phyloP scores from a whole-genome alignment of 2,113 vertebrate genomes.

The Ranitomeya variabilis region DNA sequence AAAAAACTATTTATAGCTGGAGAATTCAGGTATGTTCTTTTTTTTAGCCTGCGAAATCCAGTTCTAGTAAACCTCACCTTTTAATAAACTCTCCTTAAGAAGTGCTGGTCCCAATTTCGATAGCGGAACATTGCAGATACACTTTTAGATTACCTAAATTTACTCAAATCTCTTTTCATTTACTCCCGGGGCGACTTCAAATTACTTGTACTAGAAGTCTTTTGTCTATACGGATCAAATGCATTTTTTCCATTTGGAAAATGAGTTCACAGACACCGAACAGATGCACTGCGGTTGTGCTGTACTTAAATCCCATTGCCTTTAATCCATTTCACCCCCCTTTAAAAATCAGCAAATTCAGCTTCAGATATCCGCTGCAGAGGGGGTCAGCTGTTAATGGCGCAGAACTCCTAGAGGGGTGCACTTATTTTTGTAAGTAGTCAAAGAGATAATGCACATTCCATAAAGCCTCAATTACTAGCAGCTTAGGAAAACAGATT shows the following conservation, averaged over 20 bases:
- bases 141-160: constrained; percentile 57
- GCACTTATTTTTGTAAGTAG: constrained; percentile 66
- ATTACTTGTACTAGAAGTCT: constrained; percentile 57
- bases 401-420: constrained; percentile 56
- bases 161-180: constrained; percentile 58
- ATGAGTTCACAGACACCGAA: constrained; percentile 57
- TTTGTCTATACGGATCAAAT: constrained; percentile 60
- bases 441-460: constrained; percentile 60
- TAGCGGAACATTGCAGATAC: not conserved
- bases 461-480: constrained; percentile 53
- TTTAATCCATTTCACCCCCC: constrained; percentile 57
- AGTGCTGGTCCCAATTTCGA: not conserved
- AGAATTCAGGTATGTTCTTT: not conserved
- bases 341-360: constrained; percentile 63
- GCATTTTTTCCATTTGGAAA: constrained; percentile 59
- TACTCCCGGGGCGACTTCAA: constrained; percentile 22
- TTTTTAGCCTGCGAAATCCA: not conserved
- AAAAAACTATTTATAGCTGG: not conserved
- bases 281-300: constrained; percentile 55
- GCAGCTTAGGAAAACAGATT: constrained; percentile 62
- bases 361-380: constrained; percentile 59
- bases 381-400: constrained; percentile 63
- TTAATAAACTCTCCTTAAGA: not conserved
- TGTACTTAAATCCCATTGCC: constrained; percentile 65
- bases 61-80: not conserved